phyloP scores from a whole-genome alignment of 2,888 invertebrate species.

The Amphipyra berbera region DNA sequence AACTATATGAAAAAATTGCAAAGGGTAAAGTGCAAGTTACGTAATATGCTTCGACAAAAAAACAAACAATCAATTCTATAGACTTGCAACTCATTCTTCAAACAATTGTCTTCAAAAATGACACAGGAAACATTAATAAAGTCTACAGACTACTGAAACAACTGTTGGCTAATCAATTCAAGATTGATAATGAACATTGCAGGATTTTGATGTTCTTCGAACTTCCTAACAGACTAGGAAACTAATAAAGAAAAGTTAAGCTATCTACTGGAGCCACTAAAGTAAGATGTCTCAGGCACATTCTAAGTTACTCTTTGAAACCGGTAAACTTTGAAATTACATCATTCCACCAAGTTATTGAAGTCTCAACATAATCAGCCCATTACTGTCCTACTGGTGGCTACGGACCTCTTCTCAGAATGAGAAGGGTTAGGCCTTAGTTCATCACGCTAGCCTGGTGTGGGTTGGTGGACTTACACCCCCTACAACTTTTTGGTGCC shows the following conservation, averaged over 20 bases:
- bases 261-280: not conserved
- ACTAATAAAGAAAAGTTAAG: conserved; percentile 7
- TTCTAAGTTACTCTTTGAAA: conserved; percentile 14
- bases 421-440: no score
- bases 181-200: no score
- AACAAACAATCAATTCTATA: conserved; percentile 18
- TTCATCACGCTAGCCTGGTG: no score
- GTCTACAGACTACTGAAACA: not conserved
- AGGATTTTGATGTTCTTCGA: conserved; percentile 1
- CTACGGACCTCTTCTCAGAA: no score
- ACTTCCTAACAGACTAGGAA: conserved; percentile 12
- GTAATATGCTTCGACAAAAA: not conserved
- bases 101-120: no score
- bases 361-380: conserved; percentile 1
- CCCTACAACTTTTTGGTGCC: no score
- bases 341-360: conserved; percentile 6
- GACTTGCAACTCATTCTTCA: conserved; percentile 17
- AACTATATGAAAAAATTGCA: not conserved
- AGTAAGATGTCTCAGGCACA: conserved; percentile 16
- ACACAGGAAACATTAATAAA: not conserved
- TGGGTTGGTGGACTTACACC: no score
- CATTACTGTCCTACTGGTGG: no score
- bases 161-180: no score
- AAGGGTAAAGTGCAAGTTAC: conserved; percentile 1
- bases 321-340: conserved; percentile 1